phyloP scores from a whole-genome alignment of 2,888 invertebrate species.

The Macroteleia sp. region DNA sequence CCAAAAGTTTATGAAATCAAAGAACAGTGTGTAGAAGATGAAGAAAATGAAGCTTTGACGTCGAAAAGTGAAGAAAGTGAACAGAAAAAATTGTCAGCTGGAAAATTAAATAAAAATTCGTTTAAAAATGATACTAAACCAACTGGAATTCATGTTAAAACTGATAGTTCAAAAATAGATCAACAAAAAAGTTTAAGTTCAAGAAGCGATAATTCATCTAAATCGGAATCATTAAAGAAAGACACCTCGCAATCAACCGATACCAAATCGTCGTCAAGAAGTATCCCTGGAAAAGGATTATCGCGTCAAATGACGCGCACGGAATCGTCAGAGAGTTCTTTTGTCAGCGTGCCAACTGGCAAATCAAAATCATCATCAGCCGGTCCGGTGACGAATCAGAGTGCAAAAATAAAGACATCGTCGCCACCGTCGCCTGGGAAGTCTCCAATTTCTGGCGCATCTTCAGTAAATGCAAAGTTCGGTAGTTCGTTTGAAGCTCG shows the following conservation, averaged over 20 bases:
- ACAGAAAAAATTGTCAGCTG: constrained; percentile 67
- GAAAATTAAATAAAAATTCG: constrained; percentile 65
- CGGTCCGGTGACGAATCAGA: constrained; percentile 77
- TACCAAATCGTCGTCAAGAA: constrained; percentile 69
- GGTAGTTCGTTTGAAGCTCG: constrained; percentile 76
- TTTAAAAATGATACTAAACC: constrained; percentile 68
- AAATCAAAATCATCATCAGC: constrained; percentile 78
- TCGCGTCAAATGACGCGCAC: constrained; percentile 77
- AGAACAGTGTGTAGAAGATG: constrained; percentile 50
- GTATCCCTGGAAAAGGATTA: constrained; percentile 70
- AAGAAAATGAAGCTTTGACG: constrained; percentile 43
- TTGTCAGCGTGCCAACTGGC: constrained; percentile 80
- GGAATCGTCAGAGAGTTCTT: constrained; percentile 74
- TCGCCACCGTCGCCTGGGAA: constrained; percentile 70
- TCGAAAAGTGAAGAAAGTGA: constrained; percentile 67
- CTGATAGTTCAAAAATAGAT: constrained; percentile 57
- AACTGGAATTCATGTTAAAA: constrained; percentile 62
- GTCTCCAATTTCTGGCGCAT: constrained; percentile 65
- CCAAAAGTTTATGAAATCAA: constrained; percentile 47
- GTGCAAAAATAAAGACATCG: constrained; percentile 75
- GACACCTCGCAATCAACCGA: constrained; percentile 70
- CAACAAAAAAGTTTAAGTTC: constrained; percentile 66
- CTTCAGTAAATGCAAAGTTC: constrained; percentile 74
- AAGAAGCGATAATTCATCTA: constrained; percentile 64
- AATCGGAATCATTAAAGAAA: constrained; percentile 67